phyloP scores from a whole-genome alignment of 2,113 vertebrate genomes.

The Damaliscus lunatus region DNA sequence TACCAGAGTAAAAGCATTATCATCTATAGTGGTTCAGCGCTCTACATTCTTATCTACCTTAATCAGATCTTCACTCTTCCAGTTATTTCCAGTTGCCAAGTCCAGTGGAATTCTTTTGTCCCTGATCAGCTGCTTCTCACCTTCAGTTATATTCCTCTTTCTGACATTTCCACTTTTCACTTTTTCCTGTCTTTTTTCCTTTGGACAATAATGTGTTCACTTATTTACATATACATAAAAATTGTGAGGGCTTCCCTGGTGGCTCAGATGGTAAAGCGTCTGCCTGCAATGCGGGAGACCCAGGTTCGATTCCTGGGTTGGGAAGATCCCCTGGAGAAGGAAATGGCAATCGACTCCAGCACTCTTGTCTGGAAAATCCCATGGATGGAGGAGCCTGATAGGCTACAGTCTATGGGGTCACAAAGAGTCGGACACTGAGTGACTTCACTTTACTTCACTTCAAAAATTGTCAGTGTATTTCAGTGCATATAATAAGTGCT shows the following conservation, averaged over 20 bases:
- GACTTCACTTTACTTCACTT: too few relatives aligned
- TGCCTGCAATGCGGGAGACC: too few relatives aligned
- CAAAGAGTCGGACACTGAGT: too few relatives aligned
- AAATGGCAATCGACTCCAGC: too few relatives aligned
- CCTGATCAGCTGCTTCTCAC: not conserved
- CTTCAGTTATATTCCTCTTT: not conserved
- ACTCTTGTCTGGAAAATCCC: too few relatives aligned
- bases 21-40: not conserved
- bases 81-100: not conserved
- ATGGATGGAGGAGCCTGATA: too few relatives aligned
- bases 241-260: not conserved
- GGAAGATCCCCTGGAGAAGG: too few relatives aligned
- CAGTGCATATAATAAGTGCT: not conserved
- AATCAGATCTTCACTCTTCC: not conserved
- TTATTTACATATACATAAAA: constrained; percentile 22
- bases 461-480: not conserved
- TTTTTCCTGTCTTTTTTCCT: not conserved
- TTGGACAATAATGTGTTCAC: not conserved
- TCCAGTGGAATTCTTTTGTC: not conserved
- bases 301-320: too few relatives aligned
- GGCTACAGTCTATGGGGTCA: too few relatives aligned
- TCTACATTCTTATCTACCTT: not conserved
- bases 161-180: not conserved
- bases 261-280: too few relatives aligned
- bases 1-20: not conserved